These are phyloP conservation scores for Megalops cyprinoides DNA, from an alignment of 2,797 vertebrate species.

Conservation along the genomic window DNA sequence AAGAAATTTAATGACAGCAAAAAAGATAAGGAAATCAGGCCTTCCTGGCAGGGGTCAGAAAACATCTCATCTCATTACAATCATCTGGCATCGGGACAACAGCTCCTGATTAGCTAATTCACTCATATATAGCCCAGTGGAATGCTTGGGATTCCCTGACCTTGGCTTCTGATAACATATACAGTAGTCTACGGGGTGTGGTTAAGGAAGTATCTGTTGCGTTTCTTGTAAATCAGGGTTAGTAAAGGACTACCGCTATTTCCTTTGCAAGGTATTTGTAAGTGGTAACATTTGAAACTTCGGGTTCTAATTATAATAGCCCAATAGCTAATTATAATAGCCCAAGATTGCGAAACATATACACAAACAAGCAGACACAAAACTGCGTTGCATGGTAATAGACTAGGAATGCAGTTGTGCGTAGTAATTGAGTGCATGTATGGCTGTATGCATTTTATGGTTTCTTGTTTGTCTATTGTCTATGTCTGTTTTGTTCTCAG, in stretches of 20 bases:
- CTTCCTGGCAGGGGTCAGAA: background rate
- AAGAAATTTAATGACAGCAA: no score
- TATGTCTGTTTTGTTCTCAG: no score
- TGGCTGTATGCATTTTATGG: no score
- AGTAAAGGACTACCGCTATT: background rate
- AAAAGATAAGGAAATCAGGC: background rate
- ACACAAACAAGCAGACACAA: no score
- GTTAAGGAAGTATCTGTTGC: background rate
- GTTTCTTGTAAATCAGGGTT: background rate
- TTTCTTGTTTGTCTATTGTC: no score
- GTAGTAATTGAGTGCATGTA: no score
- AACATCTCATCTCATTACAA: background rate
- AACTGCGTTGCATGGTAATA: no score
- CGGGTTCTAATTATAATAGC: no score
- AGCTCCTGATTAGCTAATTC: conserved; percentile 13
- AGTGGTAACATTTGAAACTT: background rate
- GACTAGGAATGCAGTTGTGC: no score
- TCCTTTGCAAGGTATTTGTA: background rate
- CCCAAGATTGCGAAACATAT: no score
- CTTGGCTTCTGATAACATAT: background rate
- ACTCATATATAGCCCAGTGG: background rate
- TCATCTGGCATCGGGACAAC: conserved; percentile 1
- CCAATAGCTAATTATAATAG: no score
- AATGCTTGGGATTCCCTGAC: conserved; percentile 13
- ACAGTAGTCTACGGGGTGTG: background rate